Evolutionary conservation across 2,797 vertebrate genomes (phyloP).

Genomic region (Aphelocoma californica): DNA sequence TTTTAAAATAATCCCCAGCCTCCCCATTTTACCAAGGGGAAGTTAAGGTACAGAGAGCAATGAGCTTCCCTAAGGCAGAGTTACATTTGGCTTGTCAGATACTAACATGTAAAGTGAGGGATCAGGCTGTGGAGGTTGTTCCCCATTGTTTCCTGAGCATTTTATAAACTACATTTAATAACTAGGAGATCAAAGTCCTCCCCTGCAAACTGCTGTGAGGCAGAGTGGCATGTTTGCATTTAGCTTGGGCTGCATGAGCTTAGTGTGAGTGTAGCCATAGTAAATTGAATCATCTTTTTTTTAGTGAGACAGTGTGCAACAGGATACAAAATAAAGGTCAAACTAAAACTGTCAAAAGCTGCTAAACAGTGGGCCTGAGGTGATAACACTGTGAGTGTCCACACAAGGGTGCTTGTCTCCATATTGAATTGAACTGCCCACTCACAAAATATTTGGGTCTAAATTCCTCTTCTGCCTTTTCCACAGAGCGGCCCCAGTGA

Average conservation of each 20-base stretch:
- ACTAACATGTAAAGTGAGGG: neutral
- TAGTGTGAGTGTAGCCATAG: neutral
- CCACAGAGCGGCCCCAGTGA: conserved; percentile 91
- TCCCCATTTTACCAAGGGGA: neutral
- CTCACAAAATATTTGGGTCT: neutral
- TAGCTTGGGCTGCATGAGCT: neutral
- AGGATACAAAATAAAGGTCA: neutral
- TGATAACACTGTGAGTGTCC: neutral
- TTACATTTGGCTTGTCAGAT: neutral
- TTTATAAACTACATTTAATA: neutral
- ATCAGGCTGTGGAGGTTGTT: neutral
- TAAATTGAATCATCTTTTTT: neutral
- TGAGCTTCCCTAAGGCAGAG: neutral
- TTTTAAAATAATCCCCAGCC: neutral
- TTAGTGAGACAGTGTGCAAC: neutral
- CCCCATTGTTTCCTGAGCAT: neutral
- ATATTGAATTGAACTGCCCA: neutral
- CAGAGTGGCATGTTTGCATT: neutral
- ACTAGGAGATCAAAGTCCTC: neutral
- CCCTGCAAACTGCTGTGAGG: neutral
- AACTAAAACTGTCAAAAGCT: neutral
- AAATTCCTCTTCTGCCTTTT: neutral
- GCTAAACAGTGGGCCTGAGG: neutral
- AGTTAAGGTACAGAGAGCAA: neutral
- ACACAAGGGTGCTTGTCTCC: neutral